Evolutionary conservation across 2,797 vertebrate genomes (phyloP).

Genomic region (Gadopsis marmoratus): DNA sequence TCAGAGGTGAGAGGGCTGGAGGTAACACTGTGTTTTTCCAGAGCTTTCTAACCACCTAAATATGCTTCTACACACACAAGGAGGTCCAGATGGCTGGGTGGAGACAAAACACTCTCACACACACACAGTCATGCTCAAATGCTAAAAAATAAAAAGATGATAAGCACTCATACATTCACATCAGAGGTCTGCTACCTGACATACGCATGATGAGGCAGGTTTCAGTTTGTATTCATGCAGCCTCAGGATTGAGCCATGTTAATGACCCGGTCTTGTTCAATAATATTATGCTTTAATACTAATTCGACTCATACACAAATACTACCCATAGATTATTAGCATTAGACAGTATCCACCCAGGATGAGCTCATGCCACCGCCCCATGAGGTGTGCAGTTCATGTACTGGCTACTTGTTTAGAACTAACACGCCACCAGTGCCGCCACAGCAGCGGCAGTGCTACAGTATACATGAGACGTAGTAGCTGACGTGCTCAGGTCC

Average conservation of each 20-base stretch:
- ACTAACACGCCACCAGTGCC: background rate
- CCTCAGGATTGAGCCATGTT: background rate
- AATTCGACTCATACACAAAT: background rate
- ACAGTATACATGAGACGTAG: constrained; percentile 40
- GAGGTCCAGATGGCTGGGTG: constrained; percentile 82
- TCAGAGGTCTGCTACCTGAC: constrained; percentile 41
- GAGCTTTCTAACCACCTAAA: constrained; percentile 79
- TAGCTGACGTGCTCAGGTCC: constrained; percentile 54
- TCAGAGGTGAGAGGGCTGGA: constrained; percentile 83
- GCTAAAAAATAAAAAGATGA: constrained; percentile 15
- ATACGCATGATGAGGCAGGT: constrained; percentile 4
- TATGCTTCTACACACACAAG: constrained; percentile 78
- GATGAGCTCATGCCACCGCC: background rate
- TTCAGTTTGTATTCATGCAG: background rate
- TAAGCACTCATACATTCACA: constrained; percentile 17
- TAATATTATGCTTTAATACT: background rate
- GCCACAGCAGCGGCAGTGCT: background rate
- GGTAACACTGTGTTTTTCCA: constrained; percentile 82
- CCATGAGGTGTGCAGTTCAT: background rate
- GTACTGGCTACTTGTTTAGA: background rate
- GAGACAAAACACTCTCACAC: constrained; percentile 66
- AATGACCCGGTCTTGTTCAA: constrained; percentile 12
- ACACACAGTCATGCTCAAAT: constrained; percentile 31
- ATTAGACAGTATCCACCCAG: background rate
- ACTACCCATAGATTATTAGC: background rate